phyloP scores from a whole-genome alignment of 2,797 vertebrate genomes.

The Spondyliosoma cantharus region DNA sequence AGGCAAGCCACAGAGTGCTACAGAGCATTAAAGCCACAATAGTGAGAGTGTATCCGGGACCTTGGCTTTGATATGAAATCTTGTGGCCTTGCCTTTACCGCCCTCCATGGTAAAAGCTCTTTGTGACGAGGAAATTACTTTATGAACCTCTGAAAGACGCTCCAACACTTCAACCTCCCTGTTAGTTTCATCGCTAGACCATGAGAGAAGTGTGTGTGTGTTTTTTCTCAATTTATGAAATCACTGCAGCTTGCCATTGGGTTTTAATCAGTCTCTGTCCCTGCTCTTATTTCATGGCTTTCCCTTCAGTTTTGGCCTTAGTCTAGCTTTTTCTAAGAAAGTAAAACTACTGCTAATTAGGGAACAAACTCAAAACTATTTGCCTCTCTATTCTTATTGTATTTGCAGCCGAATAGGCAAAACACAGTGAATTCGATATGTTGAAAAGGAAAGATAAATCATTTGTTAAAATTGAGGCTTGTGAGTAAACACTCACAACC shows the following conservation, averaged over 20 bases:
- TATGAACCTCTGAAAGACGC: constrained; percentile 81
- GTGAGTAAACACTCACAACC: constrained; percentile 29
- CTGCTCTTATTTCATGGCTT: constrained; percentile 53
- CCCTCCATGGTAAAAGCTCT: constrained; percentile 83
- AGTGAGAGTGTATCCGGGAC: constrained; percentile 72
- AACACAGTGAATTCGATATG: constrained; percentile 10
- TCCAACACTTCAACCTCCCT: constrained; percentile 70
- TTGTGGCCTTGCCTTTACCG: constrained; percentile 77
- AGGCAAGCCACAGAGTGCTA: constrained; percentile 62
- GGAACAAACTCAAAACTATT: not conserved
- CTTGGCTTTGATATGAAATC: constrained; percentile 83
- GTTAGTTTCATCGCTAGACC: constrained; percentile 70
- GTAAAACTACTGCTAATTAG: constrained; percentile 39
- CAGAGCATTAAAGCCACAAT: constrained; percentile 74
- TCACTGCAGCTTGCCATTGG: constrained; percentile 33
- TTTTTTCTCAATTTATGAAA: constrained; percentile 4
- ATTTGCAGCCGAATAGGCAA: constrained; percentile 9
- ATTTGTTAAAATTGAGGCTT: constrained; percentile 24
- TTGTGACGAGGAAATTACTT: constrained; percentile 84
- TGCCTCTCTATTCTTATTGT: constrained; percentile 6
- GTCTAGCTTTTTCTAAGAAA: constrained; percentile 40
- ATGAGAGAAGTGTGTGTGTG: constrained; percentile 57
- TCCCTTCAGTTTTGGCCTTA: constrained; percentile 52
- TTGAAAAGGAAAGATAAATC: constrained; percentile 14
- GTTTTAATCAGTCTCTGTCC: constrained; percentile 42